These are phyloP conservation scores for Porites cylindrica DNA, from an alignment of 92 coral and sea anemone species.

Conservation along the genomic window DNA sequence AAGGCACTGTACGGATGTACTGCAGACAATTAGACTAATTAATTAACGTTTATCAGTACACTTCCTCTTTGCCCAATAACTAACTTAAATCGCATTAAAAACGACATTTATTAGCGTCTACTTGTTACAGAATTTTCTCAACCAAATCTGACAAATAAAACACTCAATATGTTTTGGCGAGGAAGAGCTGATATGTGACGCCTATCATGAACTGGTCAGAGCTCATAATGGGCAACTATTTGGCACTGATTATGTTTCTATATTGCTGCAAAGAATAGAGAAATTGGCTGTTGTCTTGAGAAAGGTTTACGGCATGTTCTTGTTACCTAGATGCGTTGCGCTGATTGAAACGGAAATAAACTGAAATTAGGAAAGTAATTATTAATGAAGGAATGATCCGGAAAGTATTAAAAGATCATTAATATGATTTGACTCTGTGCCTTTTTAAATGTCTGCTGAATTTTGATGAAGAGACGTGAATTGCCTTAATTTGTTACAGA, in stretches of 20 bases:
- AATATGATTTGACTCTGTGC: too few species aligned
- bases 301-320: background rate
- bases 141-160: conserved; percentile 33
- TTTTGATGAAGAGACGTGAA: too few species aligned
- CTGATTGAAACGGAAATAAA: background rate
- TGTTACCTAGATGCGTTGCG: background rate
- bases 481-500: too few species aligned
- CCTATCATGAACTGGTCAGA: background rate
- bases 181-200: conserved; percentile 1
- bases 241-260: conserved; percentile 12
- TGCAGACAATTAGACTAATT: background rate
- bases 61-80: background rate
- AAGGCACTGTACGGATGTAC: background rate
- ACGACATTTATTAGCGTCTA: background rate
- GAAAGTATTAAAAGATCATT: too few species aligned
- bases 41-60: background rate
- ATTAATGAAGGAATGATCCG: too few species aligned
- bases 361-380: too few species aligned
- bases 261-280: background rate
- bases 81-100: background rate
- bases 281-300: background rate
- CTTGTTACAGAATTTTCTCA: background rate
- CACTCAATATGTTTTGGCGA: conserved; percentile 25
- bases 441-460: too few species aligned
- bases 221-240: conserved; percentile 28